Percentiles rank a stretch among this genome's conserved stretches.
phyloP scores from a whole-genome alignment of 2,113 vertebrate genomes.

The Pituophis catenifer region DNA sequence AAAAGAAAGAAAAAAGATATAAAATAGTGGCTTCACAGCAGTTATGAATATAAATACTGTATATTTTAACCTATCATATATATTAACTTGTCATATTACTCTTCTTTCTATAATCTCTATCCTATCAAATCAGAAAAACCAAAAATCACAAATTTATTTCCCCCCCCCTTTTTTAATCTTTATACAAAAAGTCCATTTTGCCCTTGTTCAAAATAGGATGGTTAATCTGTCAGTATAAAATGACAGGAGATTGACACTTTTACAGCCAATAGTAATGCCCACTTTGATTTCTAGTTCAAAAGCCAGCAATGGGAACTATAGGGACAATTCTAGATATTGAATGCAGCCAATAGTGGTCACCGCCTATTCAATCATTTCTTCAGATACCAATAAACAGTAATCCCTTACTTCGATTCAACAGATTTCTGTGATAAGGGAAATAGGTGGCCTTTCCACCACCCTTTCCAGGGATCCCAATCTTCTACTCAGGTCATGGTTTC shows the following conservation, averaged over 20 bases:
- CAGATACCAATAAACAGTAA: neutral
- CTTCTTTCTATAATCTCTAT: neutral
- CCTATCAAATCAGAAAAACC: neutral
- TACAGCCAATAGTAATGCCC: neutral
- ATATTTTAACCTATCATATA: neutral
- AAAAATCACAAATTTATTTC: neutral
- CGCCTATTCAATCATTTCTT: neutral
- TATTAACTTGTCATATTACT: neutral
- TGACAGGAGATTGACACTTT: neutral
- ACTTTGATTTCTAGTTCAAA: neutral
- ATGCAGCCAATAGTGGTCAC: neutral
- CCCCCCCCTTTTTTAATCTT: neutral
- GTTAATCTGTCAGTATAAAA: neutral
- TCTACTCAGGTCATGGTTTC: neutral
- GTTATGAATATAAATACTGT: neutral
- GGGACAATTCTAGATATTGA: neutral
- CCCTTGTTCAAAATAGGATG: neutral
- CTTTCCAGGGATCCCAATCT: neutral
- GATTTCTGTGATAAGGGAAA: neutral
- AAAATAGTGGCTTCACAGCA: neutral
- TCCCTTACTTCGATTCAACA: neutral
- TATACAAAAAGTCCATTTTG: neutral
- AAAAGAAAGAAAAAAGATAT: neutral
- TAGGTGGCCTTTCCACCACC: neutral
- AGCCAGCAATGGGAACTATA: neutral